Percentiles rank a stretch among this genome's conserved stretches.
These are phyloP conservation scores for Trichosurus vulpecula DNA, from an alignment of 2,797 vertebrate species.

Conservation along the genomic window DNA sequence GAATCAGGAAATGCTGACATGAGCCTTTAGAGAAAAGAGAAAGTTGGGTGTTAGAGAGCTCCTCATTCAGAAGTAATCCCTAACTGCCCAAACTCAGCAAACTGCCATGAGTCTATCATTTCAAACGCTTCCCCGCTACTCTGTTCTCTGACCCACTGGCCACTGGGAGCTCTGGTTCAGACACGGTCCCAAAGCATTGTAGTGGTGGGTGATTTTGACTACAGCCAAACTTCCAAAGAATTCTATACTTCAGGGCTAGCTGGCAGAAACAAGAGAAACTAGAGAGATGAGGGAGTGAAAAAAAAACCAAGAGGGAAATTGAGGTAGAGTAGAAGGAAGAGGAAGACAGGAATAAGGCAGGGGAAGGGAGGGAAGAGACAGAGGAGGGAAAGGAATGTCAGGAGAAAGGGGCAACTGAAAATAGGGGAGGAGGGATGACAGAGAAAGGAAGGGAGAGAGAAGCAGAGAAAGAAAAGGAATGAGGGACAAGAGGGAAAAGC, in stretches of 20 bases:
- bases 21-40: not conserved
- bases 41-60: not conserved
- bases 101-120: not conserved
- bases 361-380: too few species aligned
- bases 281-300: not conserved
- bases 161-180: not conserved
- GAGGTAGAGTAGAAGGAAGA: not conserved
- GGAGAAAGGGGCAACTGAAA: not conserved
- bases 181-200: not conserved
- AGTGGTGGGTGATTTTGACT: not conserved
- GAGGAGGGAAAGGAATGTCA: not conserved
- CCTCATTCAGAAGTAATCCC: conserved; percentile 1
- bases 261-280: not conserved
- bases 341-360: not conserved
- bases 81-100: not conserved
- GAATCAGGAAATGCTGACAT: not conserved
- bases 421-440: not conserved
- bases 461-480: not conserved
- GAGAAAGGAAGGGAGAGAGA: not conserved
- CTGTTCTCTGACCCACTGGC: not conserved
- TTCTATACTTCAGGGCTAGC: not conserved
- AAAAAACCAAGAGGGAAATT: not conserved
- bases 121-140: not conserved
- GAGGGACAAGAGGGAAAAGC: not conserved
- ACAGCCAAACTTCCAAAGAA: not conserved